Evolutionary conservation across 1,140 invertebrate species (phyloP), one percentile per base, ranked within the genome.

Genomic region (Aphidius ervi): DNA sequence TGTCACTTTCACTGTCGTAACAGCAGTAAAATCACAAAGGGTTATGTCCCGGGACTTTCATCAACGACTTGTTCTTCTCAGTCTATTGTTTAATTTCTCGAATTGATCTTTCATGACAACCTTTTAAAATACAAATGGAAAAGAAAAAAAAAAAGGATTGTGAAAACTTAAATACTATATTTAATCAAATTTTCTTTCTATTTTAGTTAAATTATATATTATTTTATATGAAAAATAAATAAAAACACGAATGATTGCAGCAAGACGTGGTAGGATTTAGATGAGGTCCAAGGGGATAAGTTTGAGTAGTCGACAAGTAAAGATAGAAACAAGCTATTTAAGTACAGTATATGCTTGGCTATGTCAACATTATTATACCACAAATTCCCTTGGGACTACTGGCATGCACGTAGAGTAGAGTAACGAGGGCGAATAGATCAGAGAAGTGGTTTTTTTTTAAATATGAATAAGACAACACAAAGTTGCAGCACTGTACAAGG

Each of bases 311-410:
- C 47, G 39, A 48, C 52, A 52, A 56, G 16, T 46, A 43, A 46
- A 57, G 58, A 53, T 49, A 60, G 23, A 55, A 45, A 46, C 20
- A 61, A 49, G 53, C 67, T 70, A 70, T 72, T 73, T 72, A 70
- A 68, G 64, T 63, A 63, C 50, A 65, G 66, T 64, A 65, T 61
- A 31, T 31, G 1, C 23, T 31, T 62, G 68, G 61, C 70, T 73
- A 65, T 73, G 70, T 73, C 71, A 73, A 73, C 71, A 67, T 73
- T 73, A 73, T 73, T 73, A 73, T 69, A 73, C 68, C 65, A 56
- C 66, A 68, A 67, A 73, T 73, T 73, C 71, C 67, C 71, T 62
- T 52, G 71, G 63, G 71, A 72, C 59, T 58, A 56, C 56, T 59
- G 20, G 43, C 45, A 65, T 37, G 63, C 59, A 45, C 63, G 55